Percentiles rank a stretch among this genome's conserved stretches.
Evolutionary conservation across 2,113 vertebrate genomes (phyloP).

Genomic region (Brachyistius frenatus): DNA sequence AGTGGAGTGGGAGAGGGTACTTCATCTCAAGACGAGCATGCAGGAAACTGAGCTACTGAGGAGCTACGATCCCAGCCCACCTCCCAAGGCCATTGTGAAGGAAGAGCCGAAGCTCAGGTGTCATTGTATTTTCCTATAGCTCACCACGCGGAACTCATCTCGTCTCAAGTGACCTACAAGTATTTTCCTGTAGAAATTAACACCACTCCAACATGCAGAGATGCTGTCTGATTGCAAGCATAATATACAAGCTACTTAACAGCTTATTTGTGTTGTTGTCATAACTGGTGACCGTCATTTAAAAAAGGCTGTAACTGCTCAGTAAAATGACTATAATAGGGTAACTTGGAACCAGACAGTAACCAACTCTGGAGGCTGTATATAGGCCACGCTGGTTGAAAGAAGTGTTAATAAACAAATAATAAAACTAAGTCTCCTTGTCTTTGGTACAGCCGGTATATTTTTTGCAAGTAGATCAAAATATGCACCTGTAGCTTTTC

Average conservation of each 20-base stretch:
- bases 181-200: conserved; percentile 71
- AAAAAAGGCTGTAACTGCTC: not conserved
- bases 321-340: not conserved
- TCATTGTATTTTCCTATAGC: conserved; percentile 78
- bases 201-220: conserved; percentile 37
- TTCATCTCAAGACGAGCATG: conserved; percentile 61
- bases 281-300: not conserved
- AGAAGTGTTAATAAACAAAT: conserved; percentile 12
- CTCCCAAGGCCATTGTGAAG: conserved; percentile 77
- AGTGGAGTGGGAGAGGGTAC: conserved; percentile 45
- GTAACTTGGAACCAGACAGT: not conserved
- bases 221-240: conserved; percentile 6
- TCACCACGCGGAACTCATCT: conserved; percentile 57
- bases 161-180: conserved; percentile 74
- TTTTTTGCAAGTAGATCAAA: conserved; percentile 19
- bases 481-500: conserved; percentile 63
- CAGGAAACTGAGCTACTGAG: conserved; percentile 66
- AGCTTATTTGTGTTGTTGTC: not conserved
- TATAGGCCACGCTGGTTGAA: conserved; percentile 13
- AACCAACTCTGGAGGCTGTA: conserved; percentile 13
- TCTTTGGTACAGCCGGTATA: conserved; percentile 52
- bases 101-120: conserved; percentile 70
- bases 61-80: conserved; percentile 50
- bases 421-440: conserved; percentile 17
- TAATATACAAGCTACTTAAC: conserved; percentile 10